A percentile compares a stretch with the other conserved stretches of the same genome.
Conservation (phyloP, 2,113 vertebrate genomes). For the Hippopotamus amphibius region DNA sequence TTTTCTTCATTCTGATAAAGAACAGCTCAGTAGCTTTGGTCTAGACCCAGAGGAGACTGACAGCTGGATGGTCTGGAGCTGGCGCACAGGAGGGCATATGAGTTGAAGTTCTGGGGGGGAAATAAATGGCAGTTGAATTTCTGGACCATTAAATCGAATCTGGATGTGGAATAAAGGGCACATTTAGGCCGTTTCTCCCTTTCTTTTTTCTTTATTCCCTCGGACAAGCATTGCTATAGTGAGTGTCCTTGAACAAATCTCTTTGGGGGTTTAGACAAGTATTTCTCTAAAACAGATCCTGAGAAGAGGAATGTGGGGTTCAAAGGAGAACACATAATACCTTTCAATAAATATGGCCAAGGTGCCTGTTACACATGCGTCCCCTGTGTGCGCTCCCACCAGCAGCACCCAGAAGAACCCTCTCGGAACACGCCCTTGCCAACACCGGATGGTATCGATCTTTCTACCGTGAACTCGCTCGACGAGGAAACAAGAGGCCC, state of each 20-base stretch:
- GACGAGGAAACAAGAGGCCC: not conserved
- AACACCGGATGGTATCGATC: rapidly evolving
- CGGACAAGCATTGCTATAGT: not conserved
- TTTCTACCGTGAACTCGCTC: not conserved
- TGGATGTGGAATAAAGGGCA: not conserved
- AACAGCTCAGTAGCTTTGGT: not conserved
- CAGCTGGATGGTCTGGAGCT: no score
- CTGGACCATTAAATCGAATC: not conserved
- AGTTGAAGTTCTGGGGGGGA: not conserved
- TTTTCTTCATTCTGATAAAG: not conserved
- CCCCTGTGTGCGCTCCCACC: no score
- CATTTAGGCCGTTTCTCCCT: not conserved
- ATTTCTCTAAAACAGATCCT: not conserved
- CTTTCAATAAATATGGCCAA: not conserved
- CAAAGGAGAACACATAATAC: not conserved
- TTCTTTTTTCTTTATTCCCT: not conserved
- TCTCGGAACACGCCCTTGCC: not conserved
- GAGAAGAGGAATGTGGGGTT: not conserved
- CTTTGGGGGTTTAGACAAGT: not conserved
- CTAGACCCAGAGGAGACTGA: not conserved
- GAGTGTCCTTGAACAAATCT: not conserved
- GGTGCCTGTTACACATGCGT: not conserved
- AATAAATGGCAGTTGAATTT: not conserved
- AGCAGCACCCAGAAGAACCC: not conserved
- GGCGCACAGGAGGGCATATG: not conserved